phyloP scores from a whole-genome alignment of 2,113 vertebrate species.

The Sialia sialis region DNA sequence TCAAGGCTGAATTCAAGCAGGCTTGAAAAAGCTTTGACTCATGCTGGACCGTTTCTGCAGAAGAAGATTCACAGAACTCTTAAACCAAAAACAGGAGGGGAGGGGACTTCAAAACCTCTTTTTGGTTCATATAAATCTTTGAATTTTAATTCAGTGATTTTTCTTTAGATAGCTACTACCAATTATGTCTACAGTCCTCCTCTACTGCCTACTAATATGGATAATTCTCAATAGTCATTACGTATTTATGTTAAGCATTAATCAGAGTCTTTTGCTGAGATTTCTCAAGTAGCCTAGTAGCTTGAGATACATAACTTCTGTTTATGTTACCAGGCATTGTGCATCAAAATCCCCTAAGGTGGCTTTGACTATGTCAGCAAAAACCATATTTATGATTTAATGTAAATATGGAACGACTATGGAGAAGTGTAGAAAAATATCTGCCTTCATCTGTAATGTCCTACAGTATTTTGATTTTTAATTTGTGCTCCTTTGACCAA shows the following conservation, averaged over 20 bases:
- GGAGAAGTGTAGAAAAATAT: background rate
- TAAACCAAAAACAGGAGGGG: background rate
- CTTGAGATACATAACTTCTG: constrained; percentile 23
- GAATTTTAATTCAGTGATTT: background rate
- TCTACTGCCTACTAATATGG: background rate
- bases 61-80: background rate
- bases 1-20: background rate
- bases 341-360: constrained; percentile 22
- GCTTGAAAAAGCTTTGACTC: background rate
- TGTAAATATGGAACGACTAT: constrained; percentile 17
- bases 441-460: background rate
- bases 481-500: background rate
- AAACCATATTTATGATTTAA: constrained; percentile 27
- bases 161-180: background rate
- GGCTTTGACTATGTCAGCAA: background rate
- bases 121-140: background rate
- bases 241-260: constrained; percentile 24
- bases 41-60: background rate
- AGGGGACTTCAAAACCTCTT: background rate
- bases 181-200: background rate
- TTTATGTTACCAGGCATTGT: constrained; percentile 15
- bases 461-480: background rate
- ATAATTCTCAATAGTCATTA: background rate
- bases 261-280: constrained; percentile 31
- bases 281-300: constrained; percentile 36